Evolutionary conservation across 2,113 vertebrate genomes (phyloP).

Genomic region (Seriola rivoliana): DNA sequence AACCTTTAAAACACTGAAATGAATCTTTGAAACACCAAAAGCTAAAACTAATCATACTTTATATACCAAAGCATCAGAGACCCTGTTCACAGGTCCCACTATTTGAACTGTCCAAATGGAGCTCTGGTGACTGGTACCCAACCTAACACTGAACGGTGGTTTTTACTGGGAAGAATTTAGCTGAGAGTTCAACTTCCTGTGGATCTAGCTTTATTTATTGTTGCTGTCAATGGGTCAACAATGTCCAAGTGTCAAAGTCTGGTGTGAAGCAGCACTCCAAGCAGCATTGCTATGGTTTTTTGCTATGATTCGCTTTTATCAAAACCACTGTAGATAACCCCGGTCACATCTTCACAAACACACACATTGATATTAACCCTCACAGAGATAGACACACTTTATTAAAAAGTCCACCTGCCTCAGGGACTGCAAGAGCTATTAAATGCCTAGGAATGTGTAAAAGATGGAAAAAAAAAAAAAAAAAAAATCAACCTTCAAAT

Average conservation of each 20-base stretch:
- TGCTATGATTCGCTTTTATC: background rate
- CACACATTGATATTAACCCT: background rate
- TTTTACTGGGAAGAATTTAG: background rate
- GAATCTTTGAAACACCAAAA: no score
- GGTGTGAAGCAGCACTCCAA: background rate
- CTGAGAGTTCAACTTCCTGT: background rate
- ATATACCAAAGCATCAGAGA: background rate
- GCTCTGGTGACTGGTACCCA: background rate
- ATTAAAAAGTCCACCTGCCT: background rate
- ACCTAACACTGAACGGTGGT: background rate
- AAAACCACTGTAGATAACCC: background rate
- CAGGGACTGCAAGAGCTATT: constrained; percentile 1
- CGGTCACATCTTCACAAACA: background rate
- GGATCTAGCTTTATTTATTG: background rate
- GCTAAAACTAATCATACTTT: background rate
- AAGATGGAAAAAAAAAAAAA: background rate
- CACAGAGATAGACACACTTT: background rate
- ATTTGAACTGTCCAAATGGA: background rate
- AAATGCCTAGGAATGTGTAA: constrained; percentile 10
- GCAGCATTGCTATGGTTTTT: background rate
- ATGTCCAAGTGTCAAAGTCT: background rate
- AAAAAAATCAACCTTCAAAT: constrained; percentile 6
- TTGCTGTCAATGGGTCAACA: background rate
- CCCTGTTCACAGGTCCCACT: background rate
- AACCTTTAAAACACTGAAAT: no score